phyloP scores from a whole-genome alignment of 2,797 vertebrate genomes.

The Ispidina picta region DNA sequence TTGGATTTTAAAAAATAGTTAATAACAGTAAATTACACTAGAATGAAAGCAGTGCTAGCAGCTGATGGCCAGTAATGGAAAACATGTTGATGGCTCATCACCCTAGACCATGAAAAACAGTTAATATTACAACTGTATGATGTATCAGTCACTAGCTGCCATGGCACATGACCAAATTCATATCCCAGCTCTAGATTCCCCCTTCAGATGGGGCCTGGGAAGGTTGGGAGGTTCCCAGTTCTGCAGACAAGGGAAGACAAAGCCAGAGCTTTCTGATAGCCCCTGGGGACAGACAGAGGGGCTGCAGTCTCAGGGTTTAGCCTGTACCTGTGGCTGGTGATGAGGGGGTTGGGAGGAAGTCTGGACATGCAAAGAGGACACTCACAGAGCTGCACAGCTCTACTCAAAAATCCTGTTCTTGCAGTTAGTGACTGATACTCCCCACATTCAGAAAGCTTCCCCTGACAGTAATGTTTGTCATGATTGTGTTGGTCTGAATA shows the following conservation, averaged over 20 bases:
- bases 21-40: background rate
- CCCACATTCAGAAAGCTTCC: background rate
- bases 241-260: too few relatives aligned
- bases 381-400: background rate
- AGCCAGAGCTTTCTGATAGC: background rate
- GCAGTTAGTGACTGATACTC: conserved; percentile 19
- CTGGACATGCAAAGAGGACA: background rate
- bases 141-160: background rate
- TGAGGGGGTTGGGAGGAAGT: background rate
- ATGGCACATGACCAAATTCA: background rate
- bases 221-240: background rate
- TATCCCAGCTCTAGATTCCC: background rate
- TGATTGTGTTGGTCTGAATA: background rate
- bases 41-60: background rate
- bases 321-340: background rate
- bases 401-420: background rate
- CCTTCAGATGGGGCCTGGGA: background rate
- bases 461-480: background rate
- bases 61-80: background rate
- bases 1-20: background rate
- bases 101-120: background rate
- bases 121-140: background rate
- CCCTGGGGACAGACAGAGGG: background rate
- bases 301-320: background rate
- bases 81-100: background rate